Conservation (phyloP, 2,113 vertebrate species). For the Anarhynchus alexandrinus region DNA sequence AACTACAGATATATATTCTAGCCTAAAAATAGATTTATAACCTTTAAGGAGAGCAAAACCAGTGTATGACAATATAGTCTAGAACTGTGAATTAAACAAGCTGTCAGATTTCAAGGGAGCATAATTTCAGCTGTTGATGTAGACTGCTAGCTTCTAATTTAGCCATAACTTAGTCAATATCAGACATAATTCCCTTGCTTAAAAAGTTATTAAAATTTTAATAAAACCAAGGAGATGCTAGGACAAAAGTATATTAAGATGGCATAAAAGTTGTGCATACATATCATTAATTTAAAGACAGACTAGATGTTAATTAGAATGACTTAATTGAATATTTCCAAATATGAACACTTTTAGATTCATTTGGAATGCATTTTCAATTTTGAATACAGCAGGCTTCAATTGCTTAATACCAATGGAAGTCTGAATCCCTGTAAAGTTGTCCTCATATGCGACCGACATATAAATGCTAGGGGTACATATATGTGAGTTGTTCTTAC, state of each 20-base stretch:
- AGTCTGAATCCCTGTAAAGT: background rate
- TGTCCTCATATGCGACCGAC: background rate
- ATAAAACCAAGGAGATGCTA: conserved; percentile 12
- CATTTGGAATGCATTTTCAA: background rate
- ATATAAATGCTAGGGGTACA: background rate
- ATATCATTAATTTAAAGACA: background rate
- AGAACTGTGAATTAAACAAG: background rate
- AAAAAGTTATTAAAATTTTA: conserved; percentile 12
- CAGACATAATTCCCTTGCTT: conserved; percentile 5
- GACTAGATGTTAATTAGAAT: background rate
- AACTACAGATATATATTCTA: background rate
- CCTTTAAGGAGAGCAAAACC: background rate
- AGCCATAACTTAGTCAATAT: background rate
- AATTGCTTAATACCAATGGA: background rate
- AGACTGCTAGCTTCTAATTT: background rate
- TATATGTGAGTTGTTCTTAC: background rate
- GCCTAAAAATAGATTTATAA: background rate
- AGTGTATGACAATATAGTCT: background rate
- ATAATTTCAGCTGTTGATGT: background rate
- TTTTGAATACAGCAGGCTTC: background rate
- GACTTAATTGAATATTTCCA: background rate
- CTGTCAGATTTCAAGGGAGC: background rate
- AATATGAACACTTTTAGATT: background rate
- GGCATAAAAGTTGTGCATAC: background rate
- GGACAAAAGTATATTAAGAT: background rate